Conservation (phyloP, 2,888 invertebrate genomes). For the Arenicola marina region DNA sequence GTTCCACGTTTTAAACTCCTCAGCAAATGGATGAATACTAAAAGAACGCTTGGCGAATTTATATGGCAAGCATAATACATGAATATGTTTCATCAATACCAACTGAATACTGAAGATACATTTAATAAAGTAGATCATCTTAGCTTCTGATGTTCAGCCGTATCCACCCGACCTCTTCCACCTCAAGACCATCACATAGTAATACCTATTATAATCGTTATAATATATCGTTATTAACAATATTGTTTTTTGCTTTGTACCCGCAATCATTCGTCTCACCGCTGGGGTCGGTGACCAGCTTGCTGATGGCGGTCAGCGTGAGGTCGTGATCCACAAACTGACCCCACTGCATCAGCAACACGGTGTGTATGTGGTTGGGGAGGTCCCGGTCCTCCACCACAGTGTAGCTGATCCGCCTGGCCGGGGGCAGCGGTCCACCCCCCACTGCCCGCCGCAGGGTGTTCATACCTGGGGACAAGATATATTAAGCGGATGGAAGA, state of each 20-base stretch:
- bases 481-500: background rate
- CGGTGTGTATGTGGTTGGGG: slow-evolving; percentile 18
- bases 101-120: too few relatives aligned
- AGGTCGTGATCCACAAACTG: slow-evolving; percentile 27
- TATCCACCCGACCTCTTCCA: too few relatives aligned
- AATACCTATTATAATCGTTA: background rate
- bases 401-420: slow-evolving; percentile 6
- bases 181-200: too few relatives aligned
- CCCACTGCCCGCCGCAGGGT: slow-evolving; percentile 8
- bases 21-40: too few relatives aligned
- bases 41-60: too few relatives aligned
- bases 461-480: slow-evolving; percentile 12
- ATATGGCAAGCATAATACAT: too few relatives aligned
- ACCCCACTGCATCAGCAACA: slow-evolving; percentile 25
- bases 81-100: too few relatives aligned
- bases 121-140: too few relatives aligned
- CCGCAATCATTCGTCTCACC: slow-evolving; percentile 68
- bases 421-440: slow-evolving; percentile 16
- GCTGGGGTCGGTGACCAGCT: slow-evolving; percentile 7
- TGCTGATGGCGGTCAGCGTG: slow-evolving; percentile 22
- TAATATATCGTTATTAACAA: background rate
- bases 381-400: slow-evolving; percentile 4
- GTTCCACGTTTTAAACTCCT: too few relatives aligned
- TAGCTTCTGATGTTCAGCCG: too few relatives aligned
- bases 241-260: background rate